These are phyloP conservation scores for Dermochelys coriacea DNA, from an alignment of 2,797 vertebrate species.

Conservation along the genomic window DNA sequence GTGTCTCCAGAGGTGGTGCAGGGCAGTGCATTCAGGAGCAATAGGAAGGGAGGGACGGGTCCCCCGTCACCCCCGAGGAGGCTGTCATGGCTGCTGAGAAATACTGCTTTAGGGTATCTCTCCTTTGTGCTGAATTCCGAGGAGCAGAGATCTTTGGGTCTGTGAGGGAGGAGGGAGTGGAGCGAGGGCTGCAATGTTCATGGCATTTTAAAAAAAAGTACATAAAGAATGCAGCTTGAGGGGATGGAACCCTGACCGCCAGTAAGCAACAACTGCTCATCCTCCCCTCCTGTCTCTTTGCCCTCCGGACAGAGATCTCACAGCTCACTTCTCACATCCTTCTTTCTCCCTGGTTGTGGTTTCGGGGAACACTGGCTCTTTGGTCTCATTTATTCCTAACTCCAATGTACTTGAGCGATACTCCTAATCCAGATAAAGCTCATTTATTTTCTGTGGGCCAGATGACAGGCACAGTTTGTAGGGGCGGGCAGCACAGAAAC, in stretches of 20 bases:
- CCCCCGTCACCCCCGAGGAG: too few species aligned
- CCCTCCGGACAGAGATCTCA: not conserved
- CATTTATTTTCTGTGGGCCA: not conserved
- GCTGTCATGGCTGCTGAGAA: too few species aligned
- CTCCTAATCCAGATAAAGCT: not conserved
- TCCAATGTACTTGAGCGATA: not conserved
- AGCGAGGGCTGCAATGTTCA: not conserved
- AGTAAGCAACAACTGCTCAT: not conserved
- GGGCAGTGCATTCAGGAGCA: too few species aligned
- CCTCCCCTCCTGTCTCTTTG: not conserved
- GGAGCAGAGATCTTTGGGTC: not conserved
- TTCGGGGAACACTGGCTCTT: not conserved
- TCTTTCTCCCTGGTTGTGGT: not conserved
- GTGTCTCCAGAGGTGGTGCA: too few species aligned
- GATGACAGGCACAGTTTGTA: not conserved
- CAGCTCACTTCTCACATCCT: not conserved
- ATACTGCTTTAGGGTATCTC: not conserved
- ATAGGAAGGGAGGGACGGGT: too few species aligned
- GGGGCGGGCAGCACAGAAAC: not conserved
- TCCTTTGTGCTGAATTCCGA: not conserved
- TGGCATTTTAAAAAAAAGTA: conserved; percentile 23
- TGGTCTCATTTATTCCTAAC: not conserved
- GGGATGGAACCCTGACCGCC: not conserved
- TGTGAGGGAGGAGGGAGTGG: not conserved
- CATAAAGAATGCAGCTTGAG: not conserved